These are phyloP conservation scores for Tiphia femorata DNA, from an alignment of 2,888 invertebrate species.

Conservation along the genomic window DNA sequence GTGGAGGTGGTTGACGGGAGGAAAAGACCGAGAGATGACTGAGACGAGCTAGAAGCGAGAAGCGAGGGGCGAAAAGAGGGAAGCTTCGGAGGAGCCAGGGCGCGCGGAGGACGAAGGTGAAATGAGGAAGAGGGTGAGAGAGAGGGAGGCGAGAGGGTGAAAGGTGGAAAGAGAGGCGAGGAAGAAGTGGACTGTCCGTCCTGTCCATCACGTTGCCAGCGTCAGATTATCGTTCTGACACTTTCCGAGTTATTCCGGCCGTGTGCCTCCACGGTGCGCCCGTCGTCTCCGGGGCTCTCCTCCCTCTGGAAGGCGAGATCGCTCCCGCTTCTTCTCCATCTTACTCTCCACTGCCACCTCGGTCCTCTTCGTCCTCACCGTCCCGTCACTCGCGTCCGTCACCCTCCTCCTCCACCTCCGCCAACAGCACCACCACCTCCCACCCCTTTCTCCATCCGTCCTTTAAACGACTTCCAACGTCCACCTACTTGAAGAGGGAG, in stretches of 20 bases:
- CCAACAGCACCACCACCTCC: neutral
- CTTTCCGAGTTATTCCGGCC: conserved; percentile 68
- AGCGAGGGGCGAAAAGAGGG: too few species aligned
- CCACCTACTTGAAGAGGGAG: conserved; percentile 14
- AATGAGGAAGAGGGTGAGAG: conserved; percentile 33
- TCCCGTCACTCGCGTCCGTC: neutral
- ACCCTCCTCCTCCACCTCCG: neutral
- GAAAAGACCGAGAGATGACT: too few species aligned
- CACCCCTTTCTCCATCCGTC: neutral
- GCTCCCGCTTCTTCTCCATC: conserved; percentile 22
- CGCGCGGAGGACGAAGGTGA: conserved; percentile 25
- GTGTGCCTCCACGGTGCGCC: conserved; percentile 47
- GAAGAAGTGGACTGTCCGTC: conserved; percentile 57
- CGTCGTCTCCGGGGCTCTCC: conserved; percentile 27
- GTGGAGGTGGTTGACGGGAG: too few species aligned
- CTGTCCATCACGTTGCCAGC: conserved; percentile 66
- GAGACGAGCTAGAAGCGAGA: too few species aligned
- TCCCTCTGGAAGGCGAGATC: conserved; percentile 23
- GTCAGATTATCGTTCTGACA: conserved; percentile 70
- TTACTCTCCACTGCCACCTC: too few species aligned
- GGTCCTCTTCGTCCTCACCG: conserved; percentile 5
- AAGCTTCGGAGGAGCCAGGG: too few species aligned
- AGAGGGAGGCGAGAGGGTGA: conserved; percentile 15
- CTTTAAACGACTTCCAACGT: conserved; percentile 12
- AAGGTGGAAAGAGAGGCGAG: conserved; percentile 28